Evolutionary conservation across 2,888 invertebrate species (phyloP).

Genomic region (Automeris io): DNA sequence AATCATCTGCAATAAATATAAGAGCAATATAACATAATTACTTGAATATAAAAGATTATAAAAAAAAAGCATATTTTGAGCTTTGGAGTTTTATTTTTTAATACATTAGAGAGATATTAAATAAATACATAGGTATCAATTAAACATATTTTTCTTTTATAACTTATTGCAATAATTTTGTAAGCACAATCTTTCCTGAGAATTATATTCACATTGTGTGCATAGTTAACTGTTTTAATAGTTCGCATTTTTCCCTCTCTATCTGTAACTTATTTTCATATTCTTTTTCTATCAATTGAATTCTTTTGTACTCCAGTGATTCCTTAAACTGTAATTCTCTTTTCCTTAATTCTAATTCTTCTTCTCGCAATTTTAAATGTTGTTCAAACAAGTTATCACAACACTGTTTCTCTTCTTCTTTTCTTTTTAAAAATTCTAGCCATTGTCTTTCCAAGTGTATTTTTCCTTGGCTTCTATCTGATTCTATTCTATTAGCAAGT

Average conservation of each 20-base stretch:
- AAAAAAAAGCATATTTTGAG: too few relatives aligned
- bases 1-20: too few relatives aligned
- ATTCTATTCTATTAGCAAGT: constrained; percentile 42
- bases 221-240: constrained; percentile 35
- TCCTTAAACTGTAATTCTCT: constrained; percentile 37
- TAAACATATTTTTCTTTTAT: too few relatives aligned
- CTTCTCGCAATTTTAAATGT: constrained; percentile 33
- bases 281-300: constrained; percentile 35
- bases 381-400: constrained; percentile 34
- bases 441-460: constrained; percentile 44
- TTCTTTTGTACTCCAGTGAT: constrained; percentile 32
- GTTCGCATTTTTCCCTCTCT: constrained; percentile 40
- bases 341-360: constrained; percentile 34
- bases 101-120: too few relatives aligned
- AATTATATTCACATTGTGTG: too few relatives aligned
- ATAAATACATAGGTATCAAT: too few relatives aligned
- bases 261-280: constrained; percentile 30
- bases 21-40: too few relatives aligned
- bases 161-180: too few relatives aligned
- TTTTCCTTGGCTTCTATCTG: constrained; percentile 41
- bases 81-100: too few relatives aligned
- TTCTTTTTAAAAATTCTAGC: constrained; percentile 38
- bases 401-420: constrained; percentile 32
- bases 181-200: too few relatives aligned
- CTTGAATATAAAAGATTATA: too few relatives aligned